These are phyloP conservation scores for Sarotherodon lohbergeri DNA, from an alignment of 2,113 vertebrate species.

Conservation along the genomic window DNA sequence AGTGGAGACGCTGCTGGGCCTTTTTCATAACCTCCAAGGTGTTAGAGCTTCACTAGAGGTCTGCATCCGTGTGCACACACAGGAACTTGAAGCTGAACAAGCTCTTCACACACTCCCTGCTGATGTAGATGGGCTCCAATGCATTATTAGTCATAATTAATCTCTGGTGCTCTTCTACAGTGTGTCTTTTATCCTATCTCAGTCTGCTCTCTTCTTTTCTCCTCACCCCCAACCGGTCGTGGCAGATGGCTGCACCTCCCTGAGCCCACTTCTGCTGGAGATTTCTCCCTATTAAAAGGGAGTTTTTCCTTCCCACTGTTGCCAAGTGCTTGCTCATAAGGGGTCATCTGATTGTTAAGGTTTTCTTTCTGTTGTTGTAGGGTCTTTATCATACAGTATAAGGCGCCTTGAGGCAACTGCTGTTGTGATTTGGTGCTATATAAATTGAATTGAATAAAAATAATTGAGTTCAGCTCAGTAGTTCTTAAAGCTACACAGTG, in stretches of 20 bases:
- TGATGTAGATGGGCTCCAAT: background rate
- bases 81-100: background rate
- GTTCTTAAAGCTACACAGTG: background rate
- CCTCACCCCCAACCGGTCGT: rapidly evolving
- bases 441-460: background rate
- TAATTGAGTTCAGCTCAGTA: background rate
- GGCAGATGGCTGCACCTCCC: background rate
- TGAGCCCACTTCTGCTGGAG: background rate
- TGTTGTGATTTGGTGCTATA: background rate
- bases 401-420: background rate
- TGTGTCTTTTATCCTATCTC: background rate
- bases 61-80: background rate
- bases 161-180: background rate
- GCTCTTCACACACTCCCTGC: background rate
- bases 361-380: background rate
- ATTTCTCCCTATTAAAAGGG: background rate
- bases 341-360: background rate
- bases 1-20: background rate
- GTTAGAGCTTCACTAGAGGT: background rate
- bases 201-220: background rate
- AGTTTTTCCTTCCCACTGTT: background rate
- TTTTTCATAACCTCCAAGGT: background rate
- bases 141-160: background rate
- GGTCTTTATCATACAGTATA: background rate
- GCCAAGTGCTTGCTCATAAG: background rate